These are phyloP conservation scores for Echinops telfairi DNA, from an alignment of 2,113 vertebrate genomes.

Conservation along the genomic window DNA sequence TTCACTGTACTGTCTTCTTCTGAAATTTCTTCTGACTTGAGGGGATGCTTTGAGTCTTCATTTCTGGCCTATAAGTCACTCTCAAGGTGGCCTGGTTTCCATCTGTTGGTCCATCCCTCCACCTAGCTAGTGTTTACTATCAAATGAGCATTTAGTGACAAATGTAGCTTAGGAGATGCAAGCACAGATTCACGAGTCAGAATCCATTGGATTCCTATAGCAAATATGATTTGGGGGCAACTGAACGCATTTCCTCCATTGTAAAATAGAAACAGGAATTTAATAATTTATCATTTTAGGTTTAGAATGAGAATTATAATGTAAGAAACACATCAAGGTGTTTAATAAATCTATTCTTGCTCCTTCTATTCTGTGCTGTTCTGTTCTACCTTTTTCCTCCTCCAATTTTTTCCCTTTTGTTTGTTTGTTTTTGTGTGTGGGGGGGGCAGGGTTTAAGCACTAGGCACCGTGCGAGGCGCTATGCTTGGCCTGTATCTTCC, in stretches of 20 bases:
- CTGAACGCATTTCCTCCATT: neutral
- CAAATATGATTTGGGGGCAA: neutral
- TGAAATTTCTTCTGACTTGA: conserved; percentile 29
- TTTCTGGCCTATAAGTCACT: neutral
- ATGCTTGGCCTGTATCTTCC: neutral
- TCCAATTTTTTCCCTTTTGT: neutral
- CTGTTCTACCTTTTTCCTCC: neutral
- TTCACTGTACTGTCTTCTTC: neutral
- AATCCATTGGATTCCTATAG: neutral
- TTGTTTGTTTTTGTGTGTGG: too few species aligned
- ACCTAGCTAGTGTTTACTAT: neutral
- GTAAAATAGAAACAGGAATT: neutral
- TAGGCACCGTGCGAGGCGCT: too few species aligned
- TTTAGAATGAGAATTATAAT: neutral
- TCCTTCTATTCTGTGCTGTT: neutral
- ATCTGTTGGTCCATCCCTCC: neutral
- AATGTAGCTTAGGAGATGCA: neutral
- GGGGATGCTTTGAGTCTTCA: neutral
- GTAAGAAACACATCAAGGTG: neutral
- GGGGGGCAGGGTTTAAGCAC: too few species aligned
- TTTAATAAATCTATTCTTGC: neutral
- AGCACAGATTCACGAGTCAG: neutral
- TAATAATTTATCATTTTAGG: neutral
- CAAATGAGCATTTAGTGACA: neutral
- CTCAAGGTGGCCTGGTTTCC: neutral